Evolutionary conservation across 1,140 invertebrate species (phyloP).

Genomic region (Anoplolepis gracilipes): DNA sequence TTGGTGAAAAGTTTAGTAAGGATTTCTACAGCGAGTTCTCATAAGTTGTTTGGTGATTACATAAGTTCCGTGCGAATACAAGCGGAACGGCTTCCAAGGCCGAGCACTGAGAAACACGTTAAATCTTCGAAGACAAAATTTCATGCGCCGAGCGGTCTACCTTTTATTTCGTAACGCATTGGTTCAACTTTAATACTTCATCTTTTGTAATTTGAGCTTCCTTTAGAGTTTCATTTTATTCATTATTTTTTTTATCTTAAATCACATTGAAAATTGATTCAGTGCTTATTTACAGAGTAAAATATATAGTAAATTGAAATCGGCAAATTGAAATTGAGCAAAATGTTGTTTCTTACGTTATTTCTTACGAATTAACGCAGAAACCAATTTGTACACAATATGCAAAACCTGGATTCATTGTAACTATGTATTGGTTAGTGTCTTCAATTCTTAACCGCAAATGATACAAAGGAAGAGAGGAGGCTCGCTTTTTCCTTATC

Average conservation of each 20-base stretch:
- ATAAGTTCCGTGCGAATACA: constrained; percentile 71
- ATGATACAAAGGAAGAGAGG: background rate
- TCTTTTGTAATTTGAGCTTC: background rate
- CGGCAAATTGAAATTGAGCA: background rate
- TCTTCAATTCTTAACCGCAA: background rate
- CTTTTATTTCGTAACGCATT: constrained; percentile 43
- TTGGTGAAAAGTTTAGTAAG: background rate
- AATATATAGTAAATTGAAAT: background rate
- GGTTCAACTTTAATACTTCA: constrained; percentile 67
- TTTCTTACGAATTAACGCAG: background rate
- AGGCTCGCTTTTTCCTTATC: background rate
- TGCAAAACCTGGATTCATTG: background rate
- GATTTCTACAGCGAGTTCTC: constrained; percentile 30
- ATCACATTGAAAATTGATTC: background rate
- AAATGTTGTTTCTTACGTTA: background rate
- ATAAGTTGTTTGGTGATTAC: constrained; percentile 75
- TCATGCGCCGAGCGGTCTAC: constrained; percentile 34
- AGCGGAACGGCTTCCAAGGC: constrained; percentile 76
- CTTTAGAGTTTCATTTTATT: background rate
- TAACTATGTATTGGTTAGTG: background rate
- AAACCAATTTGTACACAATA: background rate
- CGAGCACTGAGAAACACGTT: constrained; percentile 73
- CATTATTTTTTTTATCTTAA: background rate
- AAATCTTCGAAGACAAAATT: constrained; percentile 70
- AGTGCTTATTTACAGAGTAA: background rate